A percentile compares a stretch with the other conserved stretches of the same genome.
These are phyloP conservation scores for Tetropium fuscum DNA, from an alignment of 2,888 invertebrate genomes.

Conservation along the genomic window DNA sequence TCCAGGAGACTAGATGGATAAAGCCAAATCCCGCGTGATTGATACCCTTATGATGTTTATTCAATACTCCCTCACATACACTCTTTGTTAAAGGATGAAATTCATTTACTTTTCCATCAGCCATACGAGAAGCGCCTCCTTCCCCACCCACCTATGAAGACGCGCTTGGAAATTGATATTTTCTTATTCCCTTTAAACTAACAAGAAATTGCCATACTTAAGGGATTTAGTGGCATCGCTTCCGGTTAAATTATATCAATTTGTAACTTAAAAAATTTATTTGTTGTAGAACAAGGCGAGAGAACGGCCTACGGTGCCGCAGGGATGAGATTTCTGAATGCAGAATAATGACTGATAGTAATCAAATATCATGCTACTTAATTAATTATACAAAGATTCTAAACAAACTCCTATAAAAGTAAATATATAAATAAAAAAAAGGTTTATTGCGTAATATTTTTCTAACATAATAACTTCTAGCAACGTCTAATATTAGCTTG, in stretches of 20 bases:
- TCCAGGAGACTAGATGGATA: slow-evolving; percentile 54
- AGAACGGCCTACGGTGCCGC: not conserved
- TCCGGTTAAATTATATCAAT: slow-evolving; percentile 21
- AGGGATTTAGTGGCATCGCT: slow-evolving; percentile 15
- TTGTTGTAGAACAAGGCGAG: slow-evolving; percentile 6
- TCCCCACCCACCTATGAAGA: slow-evolving; percentile 17
- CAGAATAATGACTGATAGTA: too few relatives aligned
- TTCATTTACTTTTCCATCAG: slow-evolving; percentile 44
- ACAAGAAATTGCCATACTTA: slow-evolving; percentile 22
- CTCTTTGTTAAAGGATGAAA: slow-evolving; percentile 41
- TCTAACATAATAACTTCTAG: too few relatives aligned
- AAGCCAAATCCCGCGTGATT: slow-evolving; percentile 57
- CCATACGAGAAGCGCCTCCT: slow-evolving; percentile 5
- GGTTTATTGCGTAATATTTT: too few relatives aligned
- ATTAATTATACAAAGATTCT: too few relatives aligned
- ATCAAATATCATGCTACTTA: too few relatives aligned
- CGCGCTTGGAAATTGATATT: slow-evolving; percentile 22
- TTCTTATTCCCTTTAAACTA: slow-evolving; percentile 26
- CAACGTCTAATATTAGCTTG: too few relatives aligned
- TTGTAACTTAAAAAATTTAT: slow-evolving; percentile 21
- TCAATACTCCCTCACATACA: slow-evolving; percentile 48
- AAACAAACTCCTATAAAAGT: too few relatives aligned
- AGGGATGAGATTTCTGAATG: slow-evolving; percentile 4
- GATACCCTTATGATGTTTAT: slow-evolving; percentile 59
- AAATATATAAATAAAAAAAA: too few relatives aligned